Evolutionary conservation across 2,888 invertebrate genomes (phyloP), one percentile per base, ranked within the genome.

Genomic region (Myathropa florea): DNA sequence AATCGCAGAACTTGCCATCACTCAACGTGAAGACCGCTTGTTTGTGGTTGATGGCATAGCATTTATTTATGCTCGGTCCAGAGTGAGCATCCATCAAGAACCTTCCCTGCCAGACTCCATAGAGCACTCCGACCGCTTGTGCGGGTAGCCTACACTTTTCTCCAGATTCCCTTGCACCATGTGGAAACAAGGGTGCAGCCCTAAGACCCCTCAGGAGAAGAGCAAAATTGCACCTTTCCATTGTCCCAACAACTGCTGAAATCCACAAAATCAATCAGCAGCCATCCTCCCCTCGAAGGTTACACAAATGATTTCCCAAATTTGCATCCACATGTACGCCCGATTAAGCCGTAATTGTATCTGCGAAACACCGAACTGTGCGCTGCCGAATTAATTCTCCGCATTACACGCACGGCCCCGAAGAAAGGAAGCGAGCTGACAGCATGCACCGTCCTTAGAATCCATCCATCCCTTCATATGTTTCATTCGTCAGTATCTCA

Each of bases 391-490:
- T 86, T 77, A 64, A 82, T 70, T 73, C 82, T 14, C 36, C 63
- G 68, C 46, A 63, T 61, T 80, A 67, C 30, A 80, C 67, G 57
- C 71, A 26, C 24, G 60, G 60, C 18, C 26, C 30, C 67, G 64
- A 60, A 64, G 21, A 10, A n/a, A 28, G 21, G 28, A 28, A 24
- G 61, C 18, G 61, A 24, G 59, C 60, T 71, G 57, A 12, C 72
- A 81, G 26, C 72, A 63, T 81, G 39, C 84, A 76, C 39, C 64
- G 81, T 80, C 80, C 61, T 36, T 71, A 18, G 46, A 14, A 67
- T 67, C 55, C 26, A n/a, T 61, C 4, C 46, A 77, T 81, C 77
- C 85, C 72, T 57, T 73, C 46, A 30, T 28, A 82, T 70, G 67
- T 72, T 67, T 36, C 46, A 61, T 76, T 82, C 60, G 30, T 67